phyloP scores from a whole-genome alignment of 2,888 invertebrate genomes.

The Osedax fenrisi region DNA sequence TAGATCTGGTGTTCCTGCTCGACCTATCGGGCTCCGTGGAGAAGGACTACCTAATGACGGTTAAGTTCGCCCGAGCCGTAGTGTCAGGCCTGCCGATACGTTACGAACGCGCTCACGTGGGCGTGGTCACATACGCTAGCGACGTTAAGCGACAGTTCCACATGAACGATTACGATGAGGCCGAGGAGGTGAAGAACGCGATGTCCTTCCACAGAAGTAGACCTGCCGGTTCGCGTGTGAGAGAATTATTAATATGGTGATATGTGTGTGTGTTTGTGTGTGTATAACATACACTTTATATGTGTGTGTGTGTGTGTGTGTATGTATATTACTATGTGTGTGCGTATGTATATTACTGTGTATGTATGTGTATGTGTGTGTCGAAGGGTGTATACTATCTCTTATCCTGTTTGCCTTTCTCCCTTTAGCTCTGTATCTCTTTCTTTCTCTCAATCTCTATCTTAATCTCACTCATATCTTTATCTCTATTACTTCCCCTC shows the following conservation, averaged over 20 bases:
- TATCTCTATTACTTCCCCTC: too few relatives aligned
- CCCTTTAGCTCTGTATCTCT: too few relatives aligned
- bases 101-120: slow-evolving; percentile 34
- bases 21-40: slow-evolving; percentile 36
- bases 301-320: not conserved
- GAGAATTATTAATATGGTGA: not conserved
- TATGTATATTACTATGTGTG: not conserved
- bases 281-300: not conserved
- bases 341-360: not conserved
- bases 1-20: slow-evolving; percentile 36
- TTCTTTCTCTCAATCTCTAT: too few relatives aligned
- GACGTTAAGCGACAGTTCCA: slow-evolving; percentile 37
- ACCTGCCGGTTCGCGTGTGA: not conserved
- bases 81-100: slow-evolving; percentile 34
- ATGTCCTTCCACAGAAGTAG: slow-evolving; percentile 37
- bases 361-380: not conserved
- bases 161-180: slow-evolving; percentile 38
- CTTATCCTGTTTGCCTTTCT: too few relatives aligned
- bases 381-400: not conserved
- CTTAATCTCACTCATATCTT: too few relatives aligned
- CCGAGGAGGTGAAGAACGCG: slow-evolving; percentile 37
- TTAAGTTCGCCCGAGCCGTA: slow-evolving; percentile 32
- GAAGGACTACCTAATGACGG: slow-evolving; percentile 30
- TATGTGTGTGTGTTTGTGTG: not conserved
- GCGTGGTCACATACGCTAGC: slow-evolving; percentile 33